A percentile compares a stretch with the other conserved stretches of the same genome.
These are phyloP conservation scores for Oxygymnocypris stewartii DNA, from an alignment of 2,113 vertebrate species.

Conservation along the genomic window DNA sequence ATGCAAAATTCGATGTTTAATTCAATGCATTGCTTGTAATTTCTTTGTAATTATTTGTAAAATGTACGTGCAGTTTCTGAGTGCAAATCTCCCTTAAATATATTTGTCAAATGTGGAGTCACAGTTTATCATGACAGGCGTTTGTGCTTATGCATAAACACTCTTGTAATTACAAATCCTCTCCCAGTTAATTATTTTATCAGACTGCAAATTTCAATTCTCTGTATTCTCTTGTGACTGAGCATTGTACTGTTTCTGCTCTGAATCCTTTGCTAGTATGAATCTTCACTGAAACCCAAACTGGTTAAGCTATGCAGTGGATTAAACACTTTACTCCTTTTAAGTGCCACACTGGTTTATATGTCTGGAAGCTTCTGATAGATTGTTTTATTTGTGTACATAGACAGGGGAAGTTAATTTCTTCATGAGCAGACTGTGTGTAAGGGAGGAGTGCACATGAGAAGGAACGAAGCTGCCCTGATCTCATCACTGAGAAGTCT, in stretches of 20 bases:
- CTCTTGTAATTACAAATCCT: background rate
- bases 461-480: constrained; percentile 8
- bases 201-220: background rate
- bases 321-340: background rate
- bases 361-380: background rate
- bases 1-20: too few species aligned
- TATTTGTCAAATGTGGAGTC: background rate
- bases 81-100: background rate
- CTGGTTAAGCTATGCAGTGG: background rate
- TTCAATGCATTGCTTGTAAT: background rate
- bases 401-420: background rate
- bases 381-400: background rate
- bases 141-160: background rate
- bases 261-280: background rate
- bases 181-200: background rate
- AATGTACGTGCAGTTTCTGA: background rate
- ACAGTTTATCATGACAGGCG: background rate
- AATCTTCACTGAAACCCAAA: background rate
- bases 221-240: background rate
- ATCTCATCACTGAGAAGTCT: constrained; percentile 1
- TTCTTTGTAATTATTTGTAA: background rate
- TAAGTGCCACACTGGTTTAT: background rate
- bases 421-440: background rate
- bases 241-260: background rate
- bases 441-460: background rate